Base-by-base conservation (phyloP, 2,113 vertebrate species). In the Pampusana beccarii region DNA sequence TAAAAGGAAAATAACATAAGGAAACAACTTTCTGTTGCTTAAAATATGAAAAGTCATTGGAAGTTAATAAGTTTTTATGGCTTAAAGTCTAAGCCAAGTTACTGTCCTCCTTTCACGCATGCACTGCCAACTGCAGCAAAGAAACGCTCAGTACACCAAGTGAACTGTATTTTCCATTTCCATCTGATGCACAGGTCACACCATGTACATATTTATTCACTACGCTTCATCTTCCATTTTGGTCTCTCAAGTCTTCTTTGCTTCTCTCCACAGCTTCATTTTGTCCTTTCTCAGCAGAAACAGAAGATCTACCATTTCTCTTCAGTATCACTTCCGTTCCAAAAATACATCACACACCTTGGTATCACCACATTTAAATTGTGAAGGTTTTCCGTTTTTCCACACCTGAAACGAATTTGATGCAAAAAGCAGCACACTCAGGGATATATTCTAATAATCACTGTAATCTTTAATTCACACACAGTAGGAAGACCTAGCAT, bases 381-480 rank as follows among this genome's bases (percentile, higher is more conserved):
- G 72, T 26, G 61, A 91, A 64, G 23, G 8, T 31, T 61, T 92
- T 64, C 58, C 13, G 9, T 1, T 92, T 75, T 75, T 65, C 80
- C 86, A 78, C 29, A 84, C 66, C 95, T 97, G 73, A 91, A 96
- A 92, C 13, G 28, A 93, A 42, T 87, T 51, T 84, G 69, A 92
- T 54, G 66, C 40, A 92, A 71, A 95, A 95, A 80, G 46, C 24
- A 94, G 58, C 18, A 81, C 14, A 86, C 72, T 97, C 88, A 94
- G 56, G 3, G 36, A 94, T 28, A 81, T 11, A 29, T 54, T 46
- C 13, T 33, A 91, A 26, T 53, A 10, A 54, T 18, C 57, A 81
- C 16, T 28, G 33, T 13, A 38, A 51, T 53, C 29, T 87, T 61
- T 31, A 62, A 89, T 51, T 88, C 34, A 73, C 10, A 69, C 16